These are phyloP conservation scores for Lathamus discolor DNA, from an alignment of 2,113 vertebrate genomes.

Conservation along the genomic window DNA sequence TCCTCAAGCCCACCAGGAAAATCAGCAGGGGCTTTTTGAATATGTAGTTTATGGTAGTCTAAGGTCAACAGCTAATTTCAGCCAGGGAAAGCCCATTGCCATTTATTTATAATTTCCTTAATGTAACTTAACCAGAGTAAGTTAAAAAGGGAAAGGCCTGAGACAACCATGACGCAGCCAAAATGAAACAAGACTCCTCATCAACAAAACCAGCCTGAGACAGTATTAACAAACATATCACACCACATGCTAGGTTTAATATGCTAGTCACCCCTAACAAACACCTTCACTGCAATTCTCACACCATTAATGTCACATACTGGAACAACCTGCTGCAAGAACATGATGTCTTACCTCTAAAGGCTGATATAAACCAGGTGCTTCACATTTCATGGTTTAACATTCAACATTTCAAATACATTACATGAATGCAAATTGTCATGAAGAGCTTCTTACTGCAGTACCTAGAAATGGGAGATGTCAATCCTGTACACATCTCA, in stretches of 20 bases:
- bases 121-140: not conserved
- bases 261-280: not conserved
- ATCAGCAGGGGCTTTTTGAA: slow-evolving; percentile 15
- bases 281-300: not conserved
- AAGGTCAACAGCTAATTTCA: slow-evolving; percentile 47
- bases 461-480: not conserved
- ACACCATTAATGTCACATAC: not conserved
- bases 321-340: not conserved
- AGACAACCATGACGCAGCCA: not conserved
- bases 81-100: slow-evolving; percentile 25
- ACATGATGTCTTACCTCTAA: not conserved
- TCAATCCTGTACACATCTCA: not conserved
- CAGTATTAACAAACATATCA: not conserved
- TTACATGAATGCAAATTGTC: not conserved
- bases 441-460: not conserved
- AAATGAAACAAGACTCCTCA: not conserved
- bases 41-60: not conserved
- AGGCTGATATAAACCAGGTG: not conserved
- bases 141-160: not conserved
- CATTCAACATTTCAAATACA: not conserved
- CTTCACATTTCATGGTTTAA: not conserved
- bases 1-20: slow-evolving; percentile 51
- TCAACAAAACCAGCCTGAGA: not conserved
- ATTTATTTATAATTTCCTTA: slow-evolving; percentile 45
- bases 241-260: not conserved